phyloP scores from a whole-genome alignment of 2,797 vertebrate species.

The Amblyopsis hoosieri region DNA sequence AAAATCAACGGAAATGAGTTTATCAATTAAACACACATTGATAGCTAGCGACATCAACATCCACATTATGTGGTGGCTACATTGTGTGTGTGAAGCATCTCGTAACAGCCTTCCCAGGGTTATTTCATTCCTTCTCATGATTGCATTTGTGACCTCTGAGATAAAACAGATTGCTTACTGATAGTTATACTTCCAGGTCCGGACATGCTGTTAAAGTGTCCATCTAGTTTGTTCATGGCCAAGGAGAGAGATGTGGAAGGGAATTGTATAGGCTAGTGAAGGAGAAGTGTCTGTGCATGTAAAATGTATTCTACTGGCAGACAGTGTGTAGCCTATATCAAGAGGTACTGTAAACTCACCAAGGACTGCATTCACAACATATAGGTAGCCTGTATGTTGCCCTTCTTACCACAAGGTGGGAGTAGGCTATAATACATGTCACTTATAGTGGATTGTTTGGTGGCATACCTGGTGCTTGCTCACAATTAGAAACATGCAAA shows the following conservation, averaged over 20 bases:
- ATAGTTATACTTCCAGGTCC: constrained; percentile 35
- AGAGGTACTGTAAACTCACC: too few species aligned
- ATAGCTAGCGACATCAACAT: constrained; percentile 5
- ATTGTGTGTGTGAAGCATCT: constrained; percentile 24
- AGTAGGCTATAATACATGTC: constrained; percentile 27
- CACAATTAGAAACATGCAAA: constrained; percentile 5
- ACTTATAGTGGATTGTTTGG: background rate
- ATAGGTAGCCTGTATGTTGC: background rate
- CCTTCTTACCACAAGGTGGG: constrained; percentile 57
- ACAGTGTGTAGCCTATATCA: too few species aligned
- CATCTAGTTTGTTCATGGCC: constrained; percentile 16
- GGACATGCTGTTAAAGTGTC: constrained; percentile 17
- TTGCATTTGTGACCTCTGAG: constrained; percentile 1
- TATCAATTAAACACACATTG: background rate
- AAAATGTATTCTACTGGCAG: background rate
- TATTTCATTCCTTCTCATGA: constrained; percentile 23
- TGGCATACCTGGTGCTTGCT: constrained; percentile 1
- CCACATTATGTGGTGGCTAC: background rate
- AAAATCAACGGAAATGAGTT: background rate
- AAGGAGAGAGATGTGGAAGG: background rate
- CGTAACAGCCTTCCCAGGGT: constrained; percentile 1
- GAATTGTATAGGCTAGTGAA: background rate
- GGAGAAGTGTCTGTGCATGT: background rate
- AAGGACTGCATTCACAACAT: background rate
- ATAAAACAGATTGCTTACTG: constrained; percentile 16